phyloP scores from a whole-genome alignment of 2,888 invertebrate genomes.

The Brassicogethes aeneus region DNA sequence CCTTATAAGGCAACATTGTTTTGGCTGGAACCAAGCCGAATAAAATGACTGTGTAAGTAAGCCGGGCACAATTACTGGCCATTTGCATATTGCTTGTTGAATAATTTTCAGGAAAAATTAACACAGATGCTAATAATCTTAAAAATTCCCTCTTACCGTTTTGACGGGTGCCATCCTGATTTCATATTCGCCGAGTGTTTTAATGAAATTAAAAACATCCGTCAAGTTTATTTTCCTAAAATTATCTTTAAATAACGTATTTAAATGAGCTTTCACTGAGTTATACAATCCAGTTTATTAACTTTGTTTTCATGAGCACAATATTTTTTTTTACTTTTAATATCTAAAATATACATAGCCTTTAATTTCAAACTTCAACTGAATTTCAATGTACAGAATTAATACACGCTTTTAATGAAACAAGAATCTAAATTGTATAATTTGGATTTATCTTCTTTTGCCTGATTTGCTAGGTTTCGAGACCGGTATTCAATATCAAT shows the following conservation, averaged over 20 bases:
- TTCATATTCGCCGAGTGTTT: neutral
- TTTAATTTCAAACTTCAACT: no score
- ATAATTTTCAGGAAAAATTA: constrained; percentile 19
- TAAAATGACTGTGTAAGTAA: constrained; percentile 16
- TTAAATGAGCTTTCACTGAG: neutral
- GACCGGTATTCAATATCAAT: no score
- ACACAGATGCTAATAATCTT: constrained; percentile 16
- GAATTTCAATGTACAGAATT: no score
- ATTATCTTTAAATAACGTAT: constrained; percentile 1
- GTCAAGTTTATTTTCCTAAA: neutral
- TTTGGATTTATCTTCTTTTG: no score
- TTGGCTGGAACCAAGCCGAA: constrained; percentile 2
- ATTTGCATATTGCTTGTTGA: constrained; percentile 20
- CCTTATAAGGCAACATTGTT: neutral
- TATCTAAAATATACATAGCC: no score
- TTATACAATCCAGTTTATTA: neutral
- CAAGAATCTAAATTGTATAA: no score
- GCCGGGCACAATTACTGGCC: constrained; percentile 16
- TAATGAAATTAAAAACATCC: constrained; percentile 1
- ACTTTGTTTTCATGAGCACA: no score
- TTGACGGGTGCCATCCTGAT: neutral
- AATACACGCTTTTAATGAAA: no score
- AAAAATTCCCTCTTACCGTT: constrained; percentile 9
- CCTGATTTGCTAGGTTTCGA: no score
- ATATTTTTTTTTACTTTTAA: no score